Evolutionary conservation across 1,140 invertebrate genomes (phyloP).

Genomic region (Eumaeus atala): DNA sequence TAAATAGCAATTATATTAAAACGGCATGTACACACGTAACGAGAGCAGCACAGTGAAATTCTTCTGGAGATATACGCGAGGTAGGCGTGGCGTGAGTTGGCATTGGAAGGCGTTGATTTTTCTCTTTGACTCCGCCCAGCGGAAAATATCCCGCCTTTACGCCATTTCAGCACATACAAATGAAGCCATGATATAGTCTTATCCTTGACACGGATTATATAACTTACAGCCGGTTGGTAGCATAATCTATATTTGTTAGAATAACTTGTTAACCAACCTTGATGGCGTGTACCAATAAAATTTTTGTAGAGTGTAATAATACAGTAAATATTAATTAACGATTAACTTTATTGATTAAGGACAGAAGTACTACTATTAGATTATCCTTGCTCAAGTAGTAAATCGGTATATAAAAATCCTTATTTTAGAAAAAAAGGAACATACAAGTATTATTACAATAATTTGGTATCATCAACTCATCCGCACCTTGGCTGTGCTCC

Average conservation of each 20-base stretch:
- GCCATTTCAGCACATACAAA: constrained; percentile 37
- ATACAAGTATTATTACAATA: too few species aligned
- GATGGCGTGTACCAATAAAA: too few species aligned
- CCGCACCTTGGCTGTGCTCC: too few species aligned
- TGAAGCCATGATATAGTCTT: constrained; percentile 19
- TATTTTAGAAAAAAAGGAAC: too few species aligned
- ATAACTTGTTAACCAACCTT: too few species aligned
- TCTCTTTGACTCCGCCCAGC: constrained; percentile 58
- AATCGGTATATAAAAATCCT: too few species aligned
- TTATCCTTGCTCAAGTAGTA: too few species aligned
- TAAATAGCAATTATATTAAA: constrained; percentile 7
- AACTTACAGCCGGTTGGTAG: not conserved
- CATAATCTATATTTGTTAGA: not conserved
- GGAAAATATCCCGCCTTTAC: constrained; percentile 53
- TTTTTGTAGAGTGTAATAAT: too few species aligned
- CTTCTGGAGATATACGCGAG: constrained; percentile 31
- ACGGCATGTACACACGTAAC: constrained; percentile 29
- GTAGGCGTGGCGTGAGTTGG: constrained; percentile 44
- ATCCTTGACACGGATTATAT: not conserved
- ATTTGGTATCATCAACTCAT: too few species aligned
- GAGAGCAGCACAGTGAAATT: constrained; percentile 36
- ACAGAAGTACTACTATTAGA: too few species aligned
- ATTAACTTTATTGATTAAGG: too few species aligned
- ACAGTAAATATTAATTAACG: too few species aligned
- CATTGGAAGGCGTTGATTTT: constrained; percentile 57